phyloP scores from a whole-genome alignment of 2,888 invertebrate species.

The Drosophila histrio region DNA sequence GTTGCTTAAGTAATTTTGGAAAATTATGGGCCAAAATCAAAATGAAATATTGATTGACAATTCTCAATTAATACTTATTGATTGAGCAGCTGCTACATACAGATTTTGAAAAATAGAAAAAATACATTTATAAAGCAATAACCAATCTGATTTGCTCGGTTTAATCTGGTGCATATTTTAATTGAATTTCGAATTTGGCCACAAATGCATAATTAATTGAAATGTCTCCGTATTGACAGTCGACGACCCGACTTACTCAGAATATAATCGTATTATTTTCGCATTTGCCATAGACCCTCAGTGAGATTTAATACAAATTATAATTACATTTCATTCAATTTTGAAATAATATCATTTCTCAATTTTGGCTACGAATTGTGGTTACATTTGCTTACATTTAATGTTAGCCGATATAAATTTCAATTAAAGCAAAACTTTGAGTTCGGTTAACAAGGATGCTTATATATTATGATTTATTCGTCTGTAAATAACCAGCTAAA shows the following conservation, averaged over 20 bases:
- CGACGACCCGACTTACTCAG: constrained; percentile 24
- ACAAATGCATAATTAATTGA: constrained; percentile 72
- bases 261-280: constrained; percentile 61
- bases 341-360: neutral
- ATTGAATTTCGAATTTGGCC: constrained; percentile 57
- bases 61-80: constrained; percentile 61
- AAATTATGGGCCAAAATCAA: constrained; percentile 12
- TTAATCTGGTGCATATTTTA: constrained; percentile 55
- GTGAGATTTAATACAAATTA: constrained; percentile 53
- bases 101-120: constrained; percentile 9
- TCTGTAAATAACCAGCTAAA: neutral
- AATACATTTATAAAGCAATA: constrained; percentile 4
- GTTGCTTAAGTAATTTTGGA: constrained; percentile 18
- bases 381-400: constrained; percentile 8
- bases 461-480: constrained; percentile 47
- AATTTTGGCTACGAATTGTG: constrained; percentile 27
- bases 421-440: constrained; percentile 54
- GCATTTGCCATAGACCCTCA: constrained; percentile 36
- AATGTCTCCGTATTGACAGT: constrained; percentile 32
- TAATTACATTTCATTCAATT: constrained; percentile 36
- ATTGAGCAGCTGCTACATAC: constrained; percentile 30
- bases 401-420: constrained; percentile 54
- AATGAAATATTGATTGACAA: constrained; percentile 46
- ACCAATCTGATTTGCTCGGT: constrained; percentile 40
- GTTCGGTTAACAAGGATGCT: constrained; percentile 47